A percentile compares a stretch with the other conserved stretches of the same genome.
Evolutionary conservation across 1,140 invertebrate genomes (phyloP).

Genomic region (Papilio glaucus): DNA sequence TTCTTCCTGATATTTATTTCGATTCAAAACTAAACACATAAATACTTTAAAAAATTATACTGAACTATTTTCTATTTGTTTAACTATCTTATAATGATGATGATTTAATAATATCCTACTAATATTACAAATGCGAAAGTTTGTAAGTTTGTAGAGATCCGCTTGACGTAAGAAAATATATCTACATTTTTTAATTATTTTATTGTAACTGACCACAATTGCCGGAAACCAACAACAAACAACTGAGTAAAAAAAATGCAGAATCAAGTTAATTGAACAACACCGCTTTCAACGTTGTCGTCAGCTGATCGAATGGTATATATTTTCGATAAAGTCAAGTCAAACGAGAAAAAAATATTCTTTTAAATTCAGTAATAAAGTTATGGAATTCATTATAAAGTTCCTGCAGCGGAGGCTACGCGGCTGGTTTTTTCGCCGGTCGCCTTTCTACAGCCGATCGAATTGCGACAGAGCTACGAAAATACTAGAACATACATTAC

Average conservation of each 20-base stretch:
- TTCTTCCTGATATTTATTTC: no score
- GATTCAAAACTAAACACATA: no score
- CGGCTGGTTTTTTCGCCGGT: slow-evolving; percentile 1
- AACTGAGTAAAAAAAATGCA: neutral
- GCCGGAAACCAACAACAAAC: neutral
- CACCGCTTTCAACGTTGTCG: neutral
- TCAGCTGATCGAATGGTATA: neutral
- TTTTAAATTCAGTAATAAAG: slow-evolving; percentile 28
- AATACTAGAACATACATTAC: slow-evolving; percentile 25
- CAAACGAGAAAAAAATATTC: slow-evolving; percentile 13
- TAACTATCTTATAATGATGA: no score
- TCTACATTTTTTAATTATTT: no score
- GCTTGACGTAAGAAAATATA: no score
- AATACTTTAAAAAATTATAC: no score
- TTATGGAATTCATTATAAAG: slow-evolving; percentile 36
- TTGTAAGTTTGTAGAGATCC: neutral
- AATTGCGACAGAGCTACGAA: slow-evolving; percentile 24
- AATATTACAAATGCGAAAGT: no score
- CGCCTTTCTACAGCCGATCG: slow-evolving; percentile 21
- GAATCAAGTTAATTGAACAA: slow-evolving; percentile 10
- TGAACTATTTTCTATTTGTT: no score
- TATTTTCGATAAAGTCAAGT: slow-evolving; percentile 18
- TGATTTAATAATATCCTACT: no score
- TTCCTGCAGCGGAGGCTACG: slow-evolving; percentile 10
- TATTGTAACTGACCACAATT: neutral